Evolutionary conservation across 30 jellyfish, hydroid and myxozoan species (phyloP).

Genomic region (Cassiopea xamachana): DNA sequence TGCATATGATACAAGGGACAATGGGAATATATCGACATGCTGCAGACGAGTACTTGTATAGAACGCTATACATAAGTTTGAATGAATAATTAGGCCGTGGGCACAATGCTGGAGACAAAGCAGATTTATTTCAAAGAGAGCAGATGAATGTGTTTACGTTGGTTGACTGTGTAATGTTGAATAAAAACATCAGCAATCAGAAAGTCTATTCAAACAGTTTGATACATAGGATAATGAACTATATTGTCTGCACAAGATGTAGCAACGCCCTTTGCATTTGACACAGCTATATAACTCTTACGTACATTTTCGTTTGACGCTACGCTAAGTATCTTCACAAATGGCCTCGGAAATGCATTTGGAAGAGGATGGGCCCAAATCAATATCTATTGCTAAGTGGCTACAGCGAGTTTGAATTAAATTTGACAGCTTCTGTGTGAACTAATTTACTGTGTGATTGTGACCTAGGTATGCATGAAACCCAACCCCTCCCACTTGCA

Average conservation of each 20-base stretch:
- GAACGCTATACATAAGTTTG: not conserved
- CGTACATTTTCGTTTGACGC: constrained; percentile 11
- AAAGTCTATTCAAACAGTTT: constrained; percentile 4
- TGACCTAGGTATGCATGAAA: not conserved
- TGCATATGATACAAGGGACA: constrained; percentile 25
- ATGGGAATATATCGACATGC: not conserved
- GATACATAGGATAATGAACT: constrained; percentile 7
- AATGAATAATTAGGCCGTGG: not conserved
- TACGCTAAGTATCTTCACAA: not conserved
- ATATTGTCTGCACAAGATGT: constrained; percentile 1
- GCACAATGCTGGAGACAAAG: constrained; percentile 15
- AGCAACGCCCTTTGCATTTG: constrained; percentile 42
- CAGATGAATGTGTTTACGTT: constrained; percentile 32
- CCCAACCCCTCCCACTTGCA: not conserved
- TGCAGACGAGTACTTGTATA: constrained; percentile 1
- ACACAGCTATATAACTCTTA: not conserved
- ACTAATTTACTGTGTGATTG: not conserved
- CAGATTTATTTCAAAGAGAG: constrained; percentile 23
- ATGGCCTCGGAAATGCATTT: constrained; percentile 18
- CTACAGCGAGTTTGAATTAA: not conserved
- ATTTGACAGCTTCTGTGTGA: not conserved
- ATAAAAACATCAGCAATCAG: constrained; percentile 20
- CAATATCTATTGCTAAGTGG: not conserved
- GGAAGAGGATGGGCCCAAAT: constrained; percentile 19
- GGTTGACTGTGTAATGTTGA: constrained; percentile 8